Evolutionary conservation across 2,797 vertebrate species (phyloP).

Genomic region (Helostoma temminkii): DNA sequence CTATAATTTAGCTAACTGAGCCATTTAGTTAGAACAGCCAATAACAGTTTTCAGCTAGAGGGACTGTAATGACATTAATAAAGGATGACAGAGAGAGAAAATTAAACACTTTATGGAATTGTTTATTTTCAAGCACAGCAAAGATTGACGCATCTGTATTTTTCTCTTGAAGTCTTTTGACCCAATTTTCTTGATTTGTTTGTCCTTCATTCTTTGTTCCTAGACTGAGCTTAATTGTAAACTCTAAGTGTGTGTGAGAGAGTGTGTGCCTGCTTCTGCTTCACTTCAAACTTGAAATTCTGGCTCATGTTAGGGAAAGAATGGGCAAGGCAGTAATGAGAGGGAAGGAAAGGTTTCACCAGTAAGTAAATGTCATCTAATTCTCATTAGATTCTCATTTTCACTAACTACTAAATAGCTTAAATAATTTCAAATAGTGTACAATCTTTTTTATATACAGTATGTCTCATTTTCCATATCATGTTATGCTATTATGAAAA

Average conservation of each 20-base stretch:
- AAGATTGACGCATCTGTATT: slow-evolving; percentile 26
- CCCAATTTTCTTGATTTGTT: slow-evolving; percentile 53
- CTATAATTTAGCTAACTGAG: slow-evolving; percentile 70
- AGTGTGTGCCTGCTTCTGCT: not conserved
- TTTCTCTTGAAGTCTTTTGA: slow-evolving; percentile 46
- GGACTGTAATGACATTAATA: slow-evolving; percentile 66
- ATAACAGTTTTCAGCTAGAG: slow-evolving; percentile 60
- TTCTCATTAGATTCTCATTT: too few species aligned
- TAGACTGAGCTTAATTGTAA: slow-evolving; percentile 45
- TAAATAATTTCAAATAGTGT: too few species aligned
- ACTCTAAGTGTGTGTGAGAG: not conserved
- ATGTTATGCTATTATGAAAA: too few species aligned
- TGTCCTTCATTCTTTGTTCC: slow-evolving; percentile 36
- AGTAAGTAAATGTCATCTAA: too few species aligned
- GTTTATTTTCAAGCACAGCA: slow-evolving; percentile 61
- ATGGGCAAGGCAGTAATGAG: too few species aligned
- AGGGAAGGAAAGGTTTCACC: not conserved
- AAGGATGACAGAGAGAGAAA: slow-evolving; percentile 55
- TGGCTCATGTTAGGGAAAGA: not conserved
- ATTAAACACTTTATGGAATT: slow-evolving; percentile 68
- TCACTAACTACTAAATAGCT: too few species aligned
- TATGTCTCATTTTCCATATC: too few species aligned
- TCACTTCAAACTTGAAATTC: not conserved
- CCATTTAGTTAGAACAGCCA: slow-evolving; percentile 65
- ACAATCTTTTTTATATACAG: too few species aligned